Base-by-base conservation (phyloP, 2,113 vertebrate genomes). In the Melanerpes aurifrons region DNA sequence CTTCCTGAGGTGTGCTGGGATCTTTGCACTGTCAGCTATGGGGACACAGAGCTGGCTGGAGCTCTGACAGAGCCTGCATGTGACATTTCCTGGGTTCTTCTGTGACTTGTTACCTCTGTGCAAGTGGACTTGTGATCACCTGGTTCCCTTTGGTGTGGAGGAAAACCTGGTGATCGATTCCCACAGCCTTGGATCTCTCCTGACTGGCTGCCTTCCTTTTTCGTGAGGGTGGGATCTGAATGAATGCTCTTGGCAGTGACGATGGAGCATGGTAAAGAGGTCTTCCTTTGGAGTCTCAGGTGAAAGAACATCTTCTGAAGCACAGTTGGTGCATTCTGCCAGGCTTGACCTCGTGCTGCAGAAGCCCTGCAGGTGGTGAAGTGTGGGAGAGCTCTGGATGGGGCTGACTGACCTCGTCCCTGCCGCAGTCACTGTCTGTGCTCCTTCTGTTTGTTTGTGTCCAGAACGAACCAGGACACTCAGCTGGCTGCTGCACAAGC, bases 401-500 rank as follows among this genome's bases (percentile, higher is more conserved):
- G 17, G 47, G 7, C 69, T 17, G 29, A 10, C 54, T 18, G 53
- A 29, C 53, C 32, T 10, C 21, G 2, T 24, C 54, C 62, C 70
- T 59, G 48, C 67, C 7, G 22, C 3, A 0, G 24, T 3, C 3
- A 10, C 9, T 2, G 0, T 3, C 48, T 29, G 6, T 12, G 56
- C 12, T 54, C 29, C 0, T 10, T 21, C 19, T 37, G 8, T 26
- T 89, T 3, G 0, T 59, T 66, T 71, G 63, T 32, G n/a, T 69
- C 26, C 83, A 54, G 66, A 67, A 45, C 9, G 54, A 80, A 47
- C 67, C 31, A 29, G 40, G 25, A 7, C 0, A 5, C 4, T 25
- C 29, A 35, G 50, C 62, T 91, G 81, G 76, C 61, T 62, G 4
- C 50, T 64, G 32, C 11, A 12, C 43, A 20, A 70, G 31, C 57